Evolutionary conservation across 2,113 vertebrate species (phyloP), one percentile per base, ranked within the genome.

Genomic region (Urocolius indicus): DNA sequence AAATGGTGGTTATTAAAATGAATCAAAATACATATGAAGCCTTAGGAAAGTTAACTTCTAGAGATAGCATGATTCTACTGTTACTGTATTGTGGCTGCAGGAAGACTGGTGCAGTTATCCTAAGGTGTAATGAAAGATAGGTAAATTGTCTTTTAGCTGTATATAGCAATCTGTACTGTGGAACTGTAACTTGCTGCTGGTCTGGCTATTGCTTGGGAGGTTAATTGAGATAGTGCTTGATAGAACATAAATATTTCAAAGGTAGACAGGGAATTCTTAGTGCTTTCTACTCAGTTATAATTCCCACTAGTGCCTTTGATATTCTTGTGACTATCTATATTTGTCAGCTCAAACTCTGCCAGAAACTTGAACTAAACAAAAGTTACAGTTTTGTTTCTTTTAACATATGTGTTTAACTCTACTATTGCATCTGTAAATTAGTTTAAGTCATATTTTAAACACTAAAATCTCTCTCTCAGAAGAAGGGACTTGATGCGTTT

Each of bases 301-400:
- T 94, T 96, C 94, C 71, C 89, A 80, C 46, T 85, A 92, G 71
- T 78, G 48, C 67, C 57, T 82, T 80, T 78, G 71, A 36, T 48
- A 20, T 95, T 94, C 68, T 90, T 93, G 66, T 89, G 69, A 66
- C 51, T 80, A 32, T 90, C 58, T 80, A 90, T 84, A 89, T 83
- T 95, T 95, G 81, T 86, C 65, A 79, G 66, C 29, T 94, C 66
- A 84, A 76, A 46, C 34, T 67, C 43, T 20, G 2, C 36, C 73
- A 87, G 74, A 80, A 91, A 85, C 66, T 94, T 80, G 34, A 93
- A n/a, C 81, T 86, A 38, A 62, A 91, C 9, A 63, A 75, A 93
- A 71, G 27, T 91, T 41, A 45, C 7, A 22, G 32, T 58, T 90
- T 48, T 84, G 16, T 67, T 87, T 46, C 30, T 72, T 90, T 77